Base-by-base conservation (phyloP, 1,140 invertebrate genomes). In the Zaprionus africanus region DNA sequence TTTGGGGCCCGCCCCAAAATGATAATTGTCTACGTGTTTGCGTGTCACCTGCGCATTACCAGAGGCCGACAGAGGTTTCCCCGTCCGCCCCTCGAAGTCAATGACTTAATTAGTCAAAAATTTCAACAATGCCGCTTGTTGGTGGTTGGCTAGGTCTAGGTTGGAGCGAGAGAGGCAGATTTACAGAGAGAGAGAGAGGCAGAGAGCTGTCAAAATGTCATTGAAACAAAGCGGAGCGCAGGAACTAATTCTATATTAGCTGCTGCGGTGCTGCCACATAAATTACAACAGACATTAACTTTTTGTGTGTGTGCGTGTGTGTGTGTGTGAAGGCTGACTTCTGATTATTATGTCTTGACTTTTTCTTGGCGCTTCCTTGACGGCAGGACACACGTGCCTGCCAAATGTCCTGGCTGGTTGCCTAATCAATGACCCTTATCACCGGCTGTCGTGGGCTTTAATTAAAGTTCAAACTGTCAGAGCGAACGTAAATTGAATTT, bases 11-110 rank as follows among this genome's bases (percentile, higher is more conserved):
- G 64, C 15, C n/a, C 41, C 22, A 2, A n/a, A 69, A 74, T 71
- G 82, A 79, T 86, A 85, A 86, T 86, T 86, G 83, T 83, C 80
- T 86, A 87, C 80, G 72, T 86, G 82, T 86, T 87, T 86, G 83
- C 83, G 83, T 86, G 83, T 78, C 74, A 74, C 67, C 73, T 54
- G 63, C 62, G 75, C 74, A 86, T 86, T 87, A 87, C 43, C 13
- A 34, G 75, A 11, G 12, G 31, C n/a, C 41, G 26, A 12, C 17
- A 12, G 11, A 12, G 11, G 5, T 5, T 49, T 54, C 53, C 70
- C 13, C 61, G 51, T 51, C 51, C 19, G 28, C 22, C 28, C 51
- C 34, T 24, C 7, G 41, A 36, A 43, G 38, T 49, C 46, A 63
- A 87, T 87, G 84, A 64, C 83, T 87, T 87, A 87, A 87, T 87